phyloP scores from a whole-genome alignment of 2,797 vertebrate genomes.

The Pteronotus mesoamericanus region DNA sequence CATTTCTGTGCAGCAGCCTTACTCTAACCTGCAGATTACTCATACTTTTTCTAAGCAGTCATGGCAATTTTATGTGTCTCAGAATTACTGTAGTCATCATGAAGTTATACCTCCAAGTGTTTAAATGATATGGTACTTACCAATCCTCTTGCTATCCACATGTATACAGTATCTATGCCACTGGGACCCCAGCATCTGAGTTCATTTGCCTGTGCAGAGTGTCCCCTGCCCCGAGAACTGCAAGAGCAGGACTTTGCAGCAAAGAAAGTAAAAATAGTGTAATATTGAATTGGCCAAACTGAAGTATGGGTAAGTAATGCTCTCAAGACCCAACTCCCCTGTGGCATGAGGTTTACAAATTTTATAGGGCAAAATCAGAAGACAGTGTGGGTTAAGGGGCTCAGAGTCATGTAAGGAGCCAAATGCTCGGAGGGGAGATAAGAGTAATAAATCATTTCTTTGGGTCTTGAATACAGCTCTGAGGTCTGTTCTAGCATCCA shows the following conservation, averaged over 20 bases:
- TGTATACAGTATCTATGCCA: not conserved
- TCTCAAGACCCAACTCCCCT: not conserved
- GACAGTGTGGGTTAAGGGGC: not conserved
- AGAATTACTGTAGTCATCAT: not conserved
- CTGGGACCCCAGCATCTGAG: not conserved
- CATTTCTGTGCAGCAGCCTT: not conserved
- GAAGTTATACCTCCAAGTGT: not conserved
- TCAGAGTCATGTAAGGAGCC: not conserved
- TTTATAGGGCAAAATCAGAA: not conserved
- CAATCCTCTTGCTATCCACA: not conserved
- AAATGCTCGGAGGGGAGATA: not conserved
- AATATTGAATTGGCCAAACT: not conserved
- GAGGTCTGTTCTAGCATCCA: not conserved
- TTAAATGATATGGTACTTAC: not conserved
- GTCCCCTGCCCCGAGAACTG: not conserved
- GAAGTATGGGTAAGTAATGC: not conserved
- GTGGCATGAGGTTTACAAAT: no score
- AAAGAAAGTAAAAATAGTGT: not conserved
- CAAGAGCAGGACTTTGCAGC: not conserved
- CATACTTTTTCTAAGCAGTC: not conserved
- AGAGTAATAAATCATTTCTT: not conserved
- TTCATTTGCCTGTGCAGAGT: not conserved
- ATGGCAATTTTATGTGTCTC: not conserved
- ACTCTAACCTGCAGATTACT: not conserved
- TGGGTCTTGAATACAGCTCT: not conserved